Base-by-base conservation (phyloP, 2,113 vertebrate species). In the Labrus mixtus region DNA sequence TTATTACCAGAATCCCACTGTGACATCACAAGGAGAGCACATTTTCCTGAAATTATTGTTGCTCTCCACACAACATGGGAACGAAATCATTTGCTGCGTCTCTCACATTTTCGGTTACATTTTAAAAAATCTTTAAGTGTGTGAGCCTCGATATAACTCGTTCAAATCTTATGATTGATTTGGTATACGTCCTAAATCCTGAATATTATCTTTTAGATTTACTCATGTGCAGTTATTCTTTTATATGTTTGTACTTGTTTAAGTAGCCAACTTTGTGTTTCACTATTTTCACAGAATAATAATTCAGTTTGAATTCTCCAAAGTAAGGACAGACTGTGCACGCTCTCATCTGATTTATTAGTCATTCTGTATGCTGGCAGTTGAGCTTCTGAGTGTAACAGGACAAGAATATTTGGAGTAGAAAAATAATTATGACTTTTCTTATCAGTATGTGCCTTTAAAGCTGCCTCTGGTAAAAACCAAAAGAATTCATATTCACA, bases 391-490 rank as follows among this genome's bases (percentile, higher is more conserved):
- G 10, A 50, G 55, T 61, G 39, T 74, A 83, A 50, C 45, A 82
- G 81, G 75, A 75, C 66, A 66, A 55, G 50, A 79, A 65, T 61
- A 76, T 90, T 78, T 77, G 33, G 64, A 76, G 71, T 61, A 46
- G 68, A 87, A 81, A 87, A 86, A 81, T 87, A 86, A 81, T 87
- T 82, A 89, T 81, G 72, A 71, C 59, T 81, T 79, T 48, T 70
- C 83, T 88, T 82, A 89, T 88, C 82, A 81, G 61, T 77, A 37
- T 61, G 64, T 60, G 74, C 61, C 70, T 87, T 75, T 75, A 63
- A 46, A 65, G 77, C 75, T 43, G 86, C 80, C 78, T 74, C 76
- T 53, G 37, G 81, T 87, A 76, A 87, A 61, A 76, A 76, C 4
- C 53, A 53, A 67, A 1, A 61, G 9, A 51, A 68, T 62, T 73